Evolutionary conservation across 2,797 vertebrate species (phyloP), one percentile per base, ranked within the genome.

Genomic region (Ctenopoma kingsleyae): DNA sequence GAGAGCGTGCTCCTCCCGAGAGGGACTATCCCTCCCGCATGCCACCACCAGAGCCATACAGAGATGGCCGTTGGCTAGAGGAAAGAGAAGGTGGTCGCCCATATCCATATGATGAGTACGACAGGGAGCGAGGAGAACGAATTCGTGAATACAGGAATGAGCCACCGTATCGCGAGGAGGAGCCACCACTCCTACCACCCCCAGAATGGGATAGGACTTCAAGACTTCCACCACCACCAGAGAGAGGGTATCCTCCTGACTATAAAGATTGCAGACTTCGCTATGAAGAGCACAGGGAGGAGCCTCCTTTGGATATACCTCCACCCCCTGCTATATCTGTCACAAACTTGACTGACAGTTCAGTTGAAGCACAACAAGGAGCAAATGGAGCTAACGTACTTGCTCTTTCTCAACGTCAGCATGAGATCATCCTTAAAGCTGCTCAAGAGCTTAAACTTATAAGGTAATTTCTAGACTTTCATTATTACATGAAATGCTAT

Each of bases 361-460:
- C 93, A 20, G 67, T 87, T 81, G 96, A 97, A 22, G 47, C 84
- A 43, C 19, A 89, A 38, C 91, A 95, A 77, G 95, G 92, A 76
- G 4, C 94, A 40, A 64, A 67, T 81, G 90, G 76, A 22, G 91
- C 94, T 78, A 94, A 95, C 73, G 94, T 98, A 49, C 96, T 99
- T 86, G 96, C 99, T n/a, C 96, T 99, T 74, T 99, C 98, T 86
- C 96, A 99, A 74, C 96, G 97, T 78, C 98, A 99, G 74, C 98
- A 99, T 80, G 98, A 99, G 89, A 99, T 99, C 82, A 99, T 99
- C 88, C 90, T 99, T 85, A 99, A 99, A 93, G 98, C 98, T 89
- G 98, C 98, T 50, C 98, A 99, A 86, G 98, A 99, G 85, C 93
- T 99, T 65, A 99, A 99, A 92, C 94, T 98, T 92, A 96, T 99